Base-by-base conservation (phyloP, 2,888 invertebrate species). In the Portevinia maculata region DNA sequence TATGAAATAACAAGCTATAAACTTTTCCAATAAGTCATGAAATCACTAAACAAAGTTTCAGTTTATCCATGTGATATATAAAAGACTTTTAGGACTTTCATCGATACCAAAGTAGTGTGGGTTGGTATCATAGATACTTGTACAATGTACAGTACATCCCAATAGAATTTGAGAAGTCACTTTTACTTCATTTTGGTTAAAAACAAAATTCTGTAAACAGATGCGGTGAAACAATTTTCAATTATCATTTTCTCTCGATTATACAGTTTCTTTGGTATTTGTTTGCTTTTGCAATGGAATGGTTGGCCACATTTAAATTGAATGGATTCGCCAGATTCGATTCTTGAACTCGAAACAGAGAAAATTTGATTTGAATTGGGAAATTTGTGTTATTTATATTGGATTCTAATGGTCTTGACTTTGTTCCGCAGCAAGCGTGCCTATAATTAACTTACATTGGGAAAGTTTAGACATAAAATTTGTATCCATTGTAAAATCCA, bases 11-110 rank as follows among this genome's bases (percentile, higher is more conserved):
- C 78, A 67, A 55, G 60, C 60, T 52, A 73, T 67, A 73, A 79
- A 79, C 79, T 79, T 79, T 79, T 79, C 48, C 73, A 79, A 79
- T 79, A 79, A 73, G 73, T 79, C 79, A 73, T 67, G 48, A 65
- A 71, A 79, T 73, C 60, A 67, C 60, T 60, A 60, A 53, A 19
- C 21, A 48, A 73, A 73, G 53, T 73, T 73, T 67, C 37, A n/a
- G 39, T 53, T 46, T 52, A 53, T 79, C 46, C 59, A n/a, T 69
- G 50, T 37, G n/a, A 15, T 64, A 19, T 62, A 32, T 17, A 19
- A 19, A 52, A 30, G 34, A 46, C 44, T 59, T 32, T 50, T 15
- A 9, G 11, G 21, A 70, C n/a, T 24, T 44, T 15, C 39, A 28
- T 37, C 17, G 13, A 32, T 17, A 28, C n/a, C 15, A 6, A 41